Base-by-base conservation (phyloP, 2,113 vertebrate species). In the Corythaixoides concolor region DNA sequence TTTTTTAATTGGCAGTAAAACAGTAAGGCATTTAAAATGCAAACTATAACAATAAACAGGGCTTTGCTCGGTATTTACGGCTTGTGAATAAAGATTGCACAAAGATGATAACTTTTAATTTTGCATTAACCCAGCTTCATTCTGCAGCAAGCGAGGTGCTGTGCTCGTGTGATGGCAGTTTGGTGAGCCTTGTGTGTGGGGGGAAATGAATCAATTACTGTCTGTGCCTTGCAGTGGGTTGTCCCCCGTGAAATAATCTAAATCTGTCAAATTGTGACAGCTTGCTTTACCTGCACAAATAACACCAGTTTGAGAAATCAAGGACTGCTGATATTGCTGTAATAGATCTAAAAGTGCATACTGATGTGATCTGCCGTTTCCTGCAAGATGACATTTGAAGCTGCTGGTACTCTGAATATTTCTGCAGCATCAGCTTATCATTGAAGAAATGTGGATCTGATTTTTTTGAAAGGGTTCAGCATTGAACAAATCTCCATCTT, bases 321-420 rank as follows among this genome's bases (percentile, higher is more conserved):
- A 91, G 77, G 74, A 37, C 83, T 66, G 52, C 76, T 84, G 93
- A 95, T 90, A 89, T 53, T 86, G 56, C 12, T 68, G 90, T 85
- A 97, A 97, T 93, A 77, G 76, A 88, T 97, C 84, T 94, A 59
- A 82, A 94, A 96, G 93, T 68, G 78, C 75, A 70, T 80, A 84
- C 62, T 91, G 88, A 96, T 97, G 89, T 92, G 70, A 94, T 95
- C 96, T 97, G 73, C 81, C 1, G 14, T 80, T 90, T 67, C 47
- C 21, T 66, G 85, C 9, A 3, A 81, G 21, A 62, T 76, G 85
- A 76, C 72, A 56, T 93, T 94, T 97, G 86, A 97, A 63, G 81
- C 66, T 4, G 12, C 66, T 58, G 6, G 56, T 12, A 20, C 1
- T 1, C 35, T 41, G 76, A 88, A 53, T 63, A 70, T 91, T 94